These are phyloP conservation scores for Cataglyphis rosenhaueri DNA, from an alignment of 2,888 invertebrate genomes.

Conservation along the genomic window DNA sequence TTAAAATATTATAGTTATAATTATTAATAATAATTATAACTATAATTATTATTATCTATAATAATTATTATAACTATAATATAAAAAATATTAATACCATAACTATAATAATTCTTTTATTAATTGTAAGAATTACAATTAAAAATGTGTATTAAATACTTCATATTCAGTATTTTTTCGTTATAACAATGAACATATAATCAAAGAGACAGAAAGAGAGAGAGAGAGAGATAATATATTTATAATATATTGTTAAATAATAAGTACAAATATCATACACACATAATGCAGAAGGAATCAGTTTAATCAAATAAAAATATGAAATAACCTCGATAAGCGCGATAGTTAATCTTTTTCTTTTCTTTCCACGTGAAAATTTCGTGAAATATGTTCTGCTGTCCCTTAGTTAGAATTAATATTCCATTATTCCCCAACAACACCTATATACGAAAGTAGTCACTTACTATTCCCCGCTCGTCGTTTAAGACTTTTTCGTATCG, in stretches of 20 bases:
- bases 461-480: not conserved
- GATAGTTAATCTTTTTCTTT: not conserved
- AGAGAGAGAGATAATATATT: too few species aligned
- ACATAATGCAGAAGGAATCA: not conserved
- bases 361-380: not conserved
- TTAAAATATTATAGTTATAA: too few species aligned
- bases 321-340: not conserved
- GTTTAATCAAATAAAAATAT: conserved; percentile 3
- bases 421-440: conserved; percentile 12
- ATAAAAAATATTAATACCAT: not conserved
- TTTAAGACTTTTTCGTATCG: conserved; percentile 16
- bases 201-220: too few species aligned
- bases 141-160: too few species aligned
- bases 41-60: not conserved
- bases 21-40: too few species aligned
- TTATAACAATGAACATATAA: too few species aligned
- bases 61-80: too few species aligned
- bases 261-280: not conserved
- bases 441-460: not conserved
- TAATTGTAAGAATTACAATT: too few species aligned
- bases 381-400: not conserved
- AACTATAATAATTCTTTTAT: too few species aligned
- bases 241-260: not conserved
- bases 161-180: too few species aligned
- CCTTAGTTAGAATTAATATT: conserved; percentile 6